A percentile compares a stretch with the other conserved stretches of the same genome.
phyloP scores from a whole-genome alignment of 2,113 vertebrate species.

The Tylochromis polylepis region DNA sequence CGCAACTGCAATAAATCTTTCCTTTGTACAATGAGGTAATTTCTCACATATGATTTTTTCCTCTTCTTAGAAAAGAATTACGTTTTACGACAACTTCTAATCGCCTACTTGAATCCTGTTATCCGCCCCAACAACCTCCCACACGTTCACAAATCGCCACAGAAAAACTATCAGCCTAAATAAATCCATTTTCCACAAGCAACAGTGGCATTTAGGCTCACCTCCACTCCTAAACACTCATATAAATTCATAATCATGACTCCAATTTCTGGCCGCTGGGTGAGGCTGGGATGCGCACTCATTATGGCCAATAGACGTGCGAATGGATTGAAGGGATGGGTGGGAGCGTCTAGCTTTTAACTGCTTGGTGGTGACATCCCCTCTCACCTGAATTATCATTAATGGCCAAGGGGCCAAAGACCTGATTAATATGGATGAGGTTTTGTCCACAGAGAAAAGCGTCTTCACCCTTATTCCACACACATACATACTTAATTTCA shows the following conservation, averaged over 20 bases:
- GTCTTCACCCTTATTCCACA: neutral
- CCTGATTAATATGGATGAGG: conserved; percentile 77
- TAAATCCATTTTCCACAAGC: conserved; percentile 55
- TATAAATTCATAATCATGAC: conserved; percentile 84
- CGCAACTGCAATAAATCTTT: neutral
- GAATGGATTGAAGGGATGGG: neutral
- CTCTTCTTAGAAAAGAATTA: neutral
- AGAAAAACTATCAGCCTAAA: conserved; percentile 35
- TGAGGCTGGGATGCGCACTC: conserved; percentile 44
- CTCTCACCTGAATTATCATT: conserved; percentile 57
- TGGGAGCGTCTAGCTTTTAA: conserved; percentile 27
- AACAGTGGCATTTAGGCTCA: conserved; percentile 47
- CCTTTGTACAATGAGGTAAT: neutral
- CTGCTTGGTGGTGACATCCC: conserved; percentile 57
- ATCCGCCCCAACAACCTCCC: neutral
- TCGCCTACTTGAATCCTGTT: conserved; percentile 2
- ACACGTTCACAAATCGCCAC: conserved; percentile 26
- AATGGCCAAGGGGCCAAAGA: conserved; percentile 41
- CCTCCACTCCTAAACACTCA: conserved; percentile 68
- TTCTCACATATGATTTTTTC: neutral
- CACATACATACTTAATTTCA: neutral
- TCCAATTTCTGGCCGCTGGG: conserved; percentile 44
- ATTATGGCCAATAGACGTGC: conserved; percentile 56
- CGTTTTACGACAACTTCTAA: conserved; percentile 24
- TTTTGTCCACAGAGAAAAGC: conserved; percentile 29